Evolutionary conservation across 2,888 invertebrate species (phyloP).

Genomic region (Ochropleura plecta): DNA sequence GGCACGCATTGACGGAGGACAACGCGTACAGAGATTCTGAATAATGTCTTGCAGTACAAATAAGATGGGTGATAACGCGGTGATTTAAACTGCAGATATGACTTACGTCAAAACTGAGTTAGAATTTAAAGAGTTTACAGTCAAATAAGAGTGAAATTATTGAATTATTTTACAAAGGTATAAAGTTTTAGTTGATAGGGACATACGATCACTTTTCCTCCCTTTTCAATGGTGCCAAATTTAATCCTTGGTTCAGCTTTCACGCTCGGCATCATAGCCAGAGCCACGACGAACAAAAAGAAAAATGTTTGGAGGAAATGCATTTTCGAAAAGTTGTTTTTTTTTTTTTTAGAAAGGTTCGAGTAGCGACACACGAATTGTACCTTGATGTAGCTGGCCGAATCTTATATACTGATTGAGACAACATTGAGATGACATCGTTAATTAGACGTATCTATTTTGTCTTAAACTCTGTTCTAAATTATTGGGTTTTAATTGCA

Average conservation of each 20-base stretch:
- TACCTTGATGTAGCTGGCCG: not conserved
- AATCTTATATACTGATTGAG: not conserved
- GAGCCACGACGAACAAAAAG: conserved; percentile 17
- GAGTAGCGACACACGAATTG: not conserved
- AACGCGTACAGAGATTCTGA: not conserved
- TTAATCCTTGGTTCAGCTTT: conserved; percentile 31
- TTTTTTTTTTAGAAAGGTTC: not conserved
- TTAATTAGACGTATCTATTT: not conserved
- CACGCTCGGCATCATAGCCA: conserved; percentile 28
- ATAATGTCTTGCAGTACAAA: not conserved
- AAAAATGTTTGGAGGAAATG: conserved; percentile 24
- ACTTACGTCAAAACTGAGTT: not conserved
- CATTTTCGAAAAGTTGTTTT: not conserved
- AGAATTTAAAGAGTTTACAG: not conserved
- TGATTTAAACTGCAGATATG: not conserved
- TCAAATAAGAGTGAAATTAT: not conserved
- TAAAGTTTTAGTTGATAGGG: not conserved
- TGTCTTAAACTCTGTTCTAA: not conserved
- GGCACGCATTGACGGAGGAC: not conserved
- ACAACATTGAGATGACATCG: not conserved
- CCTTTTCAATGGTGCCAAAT: conserved; percentile 17
- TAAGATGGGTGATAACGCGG: not conserved
- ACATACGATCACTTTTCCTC: conserved; percentile 25
- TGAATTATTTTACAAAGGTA: not conserved
- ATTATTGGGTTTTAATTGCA: not conserved